Conservation (phyloP, 2,888 invertebrate genomes). For the Cheiracanthium punctorium region DNA sequence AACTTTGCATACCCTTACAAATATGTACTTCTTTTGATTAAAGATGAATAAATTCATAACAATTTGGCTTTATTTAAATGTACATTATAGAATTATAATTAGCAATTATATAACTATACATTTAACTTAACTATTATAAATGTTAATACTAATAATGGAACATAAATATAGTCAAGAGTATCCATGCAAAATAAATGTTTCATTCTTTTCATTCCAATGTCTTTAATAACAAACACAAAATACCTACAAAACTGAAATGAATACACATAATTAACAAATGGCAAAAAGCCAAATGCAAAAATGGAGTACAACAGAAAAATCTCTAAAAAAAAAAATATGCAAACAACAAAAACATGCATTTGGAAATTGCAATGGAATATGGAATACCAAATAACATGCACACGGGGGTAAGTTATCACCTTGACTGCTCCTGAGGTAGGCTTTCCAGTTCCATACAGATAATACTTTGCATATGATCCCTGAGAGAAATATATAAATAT, state of each 20-base stretch:
- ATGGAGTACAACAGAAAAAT: neutral
- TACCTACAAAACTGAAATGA: neutral
- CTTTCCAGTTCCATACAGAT: constrained; percentile 72
- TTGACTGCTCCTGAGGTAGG: constrained; percentile 68
- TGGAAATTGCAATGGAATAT: neutral
- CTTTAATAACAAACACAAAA: neutral
- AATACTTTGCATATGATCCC: constrained; percentile 72
- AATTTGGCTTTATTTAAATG: no score
- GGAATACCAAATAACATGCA: constrained; percentile 30
- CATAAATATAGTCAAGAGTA: no score
- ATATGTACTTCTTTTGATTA: no score
- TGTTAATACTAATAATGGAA: no score
- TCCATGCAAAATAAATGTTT: constrained; percentile 5
- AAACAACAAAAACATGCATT: constrained; percentile 4
- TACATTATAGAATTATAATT: no score
- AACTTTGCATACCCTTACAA: no score
- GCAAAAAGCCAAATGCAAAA: no score
- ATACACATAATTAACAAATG: neutral
- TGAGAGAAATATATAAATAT: constrained; percentile 67
- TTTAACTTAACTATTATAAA: no score
- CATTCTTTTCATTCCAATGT: neutral
- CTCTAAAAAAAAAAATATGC: neutral
- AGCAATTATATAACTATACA: no score
- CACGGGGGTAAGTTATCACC: constrained; percentile 66
- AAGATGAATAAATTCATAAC: no score